phyloP scores from a whole-genome alignment of 2,888 invertebrate species.

The Perizoma flavofasciatum region DNA sequence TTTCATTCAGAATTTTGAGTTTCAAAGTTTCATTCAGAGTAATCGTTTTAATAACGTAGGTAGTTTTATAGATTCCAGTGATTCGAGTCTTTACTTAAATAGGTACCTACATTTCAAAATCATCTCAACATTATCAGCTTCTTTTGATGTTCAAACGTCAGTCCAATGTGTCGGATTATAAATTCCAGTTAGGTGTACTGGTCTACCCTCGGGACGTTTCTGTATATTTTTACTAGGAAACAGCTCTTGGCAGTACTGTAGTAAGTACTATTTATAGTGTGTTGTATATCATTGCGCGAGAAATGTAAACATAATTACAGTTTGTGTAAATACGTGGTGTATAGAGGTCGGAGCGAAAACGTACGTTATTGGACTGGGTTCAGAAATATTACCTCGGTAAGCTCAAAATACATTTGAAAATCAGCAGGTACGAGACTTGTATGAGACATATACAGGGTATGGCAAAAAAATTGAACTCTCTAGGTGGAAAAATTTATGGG shows the following conservation, averaged over 20 bases:
- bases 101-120: neutral
- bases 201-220: slow-evolving; percentile 32
- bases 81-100: neutral
- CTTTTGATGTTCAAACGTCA: slow-evolving; percentile 11
- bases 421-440: too few relatives aligned
- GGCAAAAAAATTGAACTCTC: too few relatives aligned
- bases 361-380: slow-evolving; percentile 1
- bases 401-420: too few relatives aligned
- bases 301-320: slow-evolving; percentile 69
- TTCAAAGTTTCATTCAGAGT: too few relatives aligned
- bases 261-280: slow-evolving; percentile 50
- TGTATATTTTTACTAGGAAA: slow-evolving; percentile 48
- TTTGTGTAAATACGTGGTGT: slow-evolving; percentile 58
- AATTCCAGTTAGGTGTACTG: neutral
- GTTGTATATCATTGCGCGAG: slow-evolving; percentile 59
- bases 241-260: slow-evolving; percentile 52
- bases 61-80: too few relatives aligned
- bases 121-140: slow-evolving; percentile 34
- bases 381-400: neutral
- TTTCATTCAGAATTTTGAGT: too few relatives aligned
- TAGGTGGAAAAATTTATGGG: too few relatives aligned
- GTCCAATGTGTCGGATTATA: slow-evolving; percentile 14
- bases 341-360: slow-evolving; percentile 22
- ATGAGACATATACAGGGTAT: too few relatives aligned
- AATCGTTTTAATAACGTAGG: too few relatives aligned